Percentiles rank a stretch among this genome's conserved stretches.
Conservation (phyloP, 2,113 vertebrate species). For the Hydrochoerus hydrochaeris region DNA sequence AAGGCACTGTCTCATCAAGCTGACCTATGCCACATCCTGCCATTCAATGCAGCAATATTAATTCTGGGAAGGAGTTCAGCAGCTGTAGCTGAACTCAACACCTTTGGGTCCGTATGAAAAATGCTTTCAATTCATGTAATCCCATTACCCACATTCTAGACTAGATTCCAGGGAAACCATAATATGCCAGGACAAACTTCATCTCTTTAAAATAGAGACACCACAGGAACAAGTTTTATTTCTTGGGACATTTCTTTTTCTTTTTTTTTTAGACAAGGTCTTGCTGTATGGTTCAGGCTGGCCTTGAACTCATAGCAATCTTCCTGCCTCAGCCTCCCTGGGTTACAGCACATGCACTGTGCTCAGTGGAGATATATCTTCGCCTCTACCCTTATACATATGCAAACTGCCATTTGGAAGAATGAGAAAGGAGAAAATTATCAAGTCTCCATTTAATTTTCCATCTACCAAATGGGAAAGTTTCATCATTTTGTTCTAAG, state of each 20-base stretch:
- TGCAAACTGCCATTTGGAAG: neutral
- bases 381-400: neutral
- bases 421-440: slow-evolving; percentile 18
- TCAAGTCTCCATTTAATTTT: slow-evolving; percentile 2
- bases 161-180: neutral
- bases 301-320: neutral
- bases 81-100: neutral
- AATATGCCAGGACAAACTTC: slow-evolving; percentile 13
- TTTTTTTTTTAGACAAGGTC: neutral
- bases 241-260: neutral
- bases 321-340: neutral
- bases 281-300: neutral
- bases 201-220: slow-evolving; percentile 19
- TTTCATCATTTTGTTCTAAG: slow-evolving; percentile 26
- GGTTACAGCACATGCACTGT: neutral
- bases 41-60: neutral
- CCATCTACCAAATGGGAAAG: neutral
- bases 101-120: neutral
- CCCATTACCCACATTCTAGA: neutral
- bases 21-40: neutral
- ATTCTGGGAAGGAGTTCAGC: neutral
- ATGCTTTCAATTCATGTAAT: slow-evolving; percentile 11
- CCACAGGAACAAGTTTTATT: neutral
- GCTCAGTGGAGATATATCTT: neutral
- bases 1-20: neutral